Evolutionary conservation across 2,888 invertebrate species (phyloP), one percentile per base, ranked within the genome.

Genomic region (Limenitis camilla): DNA sequence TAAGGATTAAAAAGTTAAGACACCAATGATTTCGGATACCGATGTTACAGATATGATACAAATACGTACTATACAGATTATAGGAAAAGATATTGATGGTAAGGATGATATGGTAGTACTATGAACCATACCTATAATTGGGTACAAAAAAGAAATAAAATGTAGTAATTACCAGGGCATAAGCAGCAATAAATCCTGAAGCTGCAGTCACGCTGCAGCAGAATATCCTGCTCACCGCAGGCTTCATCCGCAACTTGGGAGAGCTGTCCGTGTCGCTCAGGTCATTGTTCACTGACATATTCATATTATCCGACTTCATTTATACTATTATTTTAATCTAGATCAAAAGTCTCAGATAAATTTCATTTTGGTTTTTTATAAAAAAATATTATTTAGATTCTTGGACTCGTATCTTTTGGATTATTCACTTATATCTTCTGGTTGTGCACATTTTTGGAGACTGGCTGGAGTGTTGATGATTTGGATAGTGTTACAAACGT

Each of bases 191-290:
- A 54, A 88, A 88, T 1, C 88, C 88, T 0, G 88, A 79, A 1
- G 88, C 88, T 19, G 88, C 88, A 0, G 87, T 88, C 1, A 88
- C 87, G 49, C 88, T 88, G 65, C 88, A 88, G 65, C 88, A 88
- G 66, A 87, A 88, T 63, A 88, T 80, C 53, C 73, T 81, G 54
- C 69, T 81, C 10, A 88, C 69, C 0, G 88, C 88, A 1, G 88
- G 88, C 64, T 78, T 84, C 88, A 88, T 88, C 5, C 74, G 67
- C 41, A 78, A 59, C 63, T 76, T 81, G 1, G 78, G 77, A 4
- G 73, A 53, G 5, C 72, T 53, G 55, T 82, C 83, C 30, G 72
- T 56, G 4, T 82, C 85, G 49, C 74, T 77, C 39, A 83, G 54
- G 45, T 85, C 86, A 58, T 83, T 82, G 51, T 73, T 76, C 33